Evolutionary conservation across 2,113 vertebrate species (phyloP).

Genomic region (Phaetusa simplex): DNA sequence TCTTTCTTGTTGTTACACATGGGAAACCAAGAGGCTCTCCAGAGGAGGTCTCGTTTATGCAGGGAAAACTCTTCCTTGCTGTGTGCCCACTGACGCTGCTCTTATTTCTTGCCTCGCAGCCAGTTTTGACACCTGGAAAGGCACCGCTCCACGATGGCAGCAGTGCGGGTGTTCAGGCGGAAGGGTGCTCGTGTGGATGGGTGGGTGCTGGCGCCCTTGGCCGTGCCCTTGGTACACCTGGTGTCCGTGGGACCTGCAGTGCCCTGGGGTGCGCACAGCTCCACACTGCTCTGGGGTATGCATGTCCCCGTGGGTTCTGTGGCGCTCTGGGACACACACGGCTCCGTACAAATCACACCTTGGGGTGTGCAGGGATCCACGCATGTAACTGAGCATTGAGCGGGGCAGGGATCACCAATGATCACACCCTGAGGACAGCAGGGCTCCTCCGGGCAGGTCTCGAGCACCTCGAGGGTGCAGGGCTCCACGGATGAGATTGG

Average conservation of each 20-base stretch:
- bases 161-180: neutral
- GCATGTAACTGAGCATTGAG: fast-evolving
- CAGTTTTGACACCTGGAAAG: conserved; percentile 26
- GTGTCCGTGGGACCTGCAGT: fast-evolving
- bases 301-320: fast-evolving
- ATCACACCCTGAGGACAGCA: fast-evolving
- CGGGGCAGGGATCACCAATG: fast-evolving
- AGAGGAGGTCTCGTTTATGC: neutral
- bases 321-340: fast-evolving
- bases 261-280: neutral
- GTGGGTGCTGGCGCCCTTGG: fast-evolving
- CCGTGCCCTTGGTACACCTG: neutral
- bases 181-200: fast-evolving
- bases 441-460: fast-evolving
- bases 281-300: neutral
- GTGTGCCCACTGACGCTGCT: fast-evolving
- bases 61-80: neutral
- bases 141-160: conserved; percentile 14
- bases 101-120: neutral
- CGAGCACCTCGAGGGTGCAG: neutral
- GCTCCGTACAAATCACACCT: fast-evolving
- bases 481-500: fast-evolving
- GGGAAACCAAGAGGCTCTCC: neutral
- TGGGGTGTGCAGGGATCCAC: neutral
- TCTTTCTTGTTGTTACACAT: neutral